Evolutionary conservation across 2,113 vertebrate species (phyloP).

Genomic region (Lophochroa leadbeateri): DNA sequence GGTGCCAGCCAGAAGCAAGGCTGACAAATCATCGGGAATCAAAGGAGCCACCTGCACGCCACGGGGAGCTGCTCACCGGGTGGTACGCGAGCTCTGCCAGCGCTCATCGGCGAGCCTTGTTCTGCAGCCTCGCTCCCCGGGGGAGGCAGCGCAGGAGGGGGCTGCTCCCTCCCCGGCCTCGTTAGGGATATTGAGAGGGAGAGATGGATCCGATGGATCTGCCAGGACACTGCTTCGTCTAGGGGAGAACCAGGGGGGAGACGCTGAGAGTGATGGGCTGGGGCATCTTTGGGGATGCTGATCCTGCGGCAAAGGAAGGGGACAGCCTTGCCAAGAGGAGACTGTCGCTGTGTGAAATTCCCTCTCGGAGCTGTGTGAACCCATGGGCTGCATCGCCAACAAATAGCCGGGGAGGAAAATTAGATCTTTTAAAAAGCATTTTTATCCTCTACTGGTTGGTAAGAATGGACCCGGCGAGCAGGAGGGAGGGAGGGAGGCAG

Average conservation of each 20-base stretch:
- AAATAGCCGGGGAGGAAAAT: neutral
- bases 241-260: neutral
- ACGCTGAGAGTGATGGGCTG: neutral
- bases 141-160: neutral
- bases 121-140: neutral
- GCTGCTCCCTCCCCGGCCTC: neutral
- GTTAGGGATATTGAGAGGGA: neutral
- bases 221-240: fast-evolving
- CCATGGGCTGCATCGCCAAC: neutral
- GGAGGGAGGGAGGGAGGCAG: neutral
- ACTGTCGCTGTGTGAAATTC: neutral
- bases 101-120: neutral
- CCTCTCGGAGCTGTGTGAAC: neutral
- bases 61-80: constrained; percentile 7
- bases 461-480: neutral
- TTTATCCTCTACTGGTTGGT: neutral
- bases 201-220: neutral
- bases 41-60: constrained; percentile 45
- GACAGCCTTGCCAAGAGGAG: neutral
- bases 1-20: neutral
- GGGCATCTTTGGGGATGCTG: neutral
- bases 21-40: neutral
- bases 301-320: neutral
- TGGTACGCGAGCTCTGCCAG: constrained; percentile 6
- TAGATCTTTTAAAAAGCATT: neutral